A percentile compares a stretch with the other conserved stretches of the same genome.
Evolutionary conservation across 1,140 invertebrate species (phyloP).

Genomic region (Anastrepha obliqua): DNA sequence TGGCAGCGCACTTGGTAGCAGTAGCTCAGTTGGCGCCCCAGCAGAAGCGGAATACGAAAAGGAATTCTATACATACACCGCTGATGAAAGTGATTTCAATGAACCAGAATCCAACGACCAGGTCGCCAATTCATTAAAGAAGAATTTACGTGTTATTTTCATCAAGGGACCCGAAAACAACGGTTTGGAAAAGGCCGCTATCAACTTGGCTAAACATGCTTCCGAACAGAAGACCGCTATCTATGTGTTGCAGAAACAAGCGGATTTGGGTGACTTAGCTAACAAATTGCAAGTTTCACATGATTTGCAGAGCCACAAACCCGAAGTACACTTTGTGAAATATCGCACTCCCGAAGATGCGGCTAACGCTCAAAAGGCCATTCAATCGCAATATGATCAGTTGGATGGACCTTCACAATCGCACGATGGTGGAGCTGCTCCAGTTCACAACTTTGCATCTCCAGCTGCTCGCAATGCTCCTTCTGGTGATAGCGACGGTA

Average conservation of each 20-base stretch:
- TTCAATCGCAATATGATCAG: slow-evolving; percentile 65
- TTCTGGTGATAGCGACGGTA: slow-evolving; percentile 14
- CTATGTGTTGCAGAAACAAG: slow-evolving; percentile 69
- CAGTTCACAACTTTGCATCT: slow-evolving; percentile 67
- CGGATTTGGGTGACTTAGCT: slow-evolving; percentile 67
- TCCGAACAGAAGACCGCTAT: slow-evolving; percentile 68
- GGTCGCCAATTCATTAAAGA: slow-evolving; percentile 62
- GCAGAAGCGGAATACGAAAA: slow-evolving; percentile 62
- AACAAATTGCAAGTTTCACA: slow-evolving; percentile 63
- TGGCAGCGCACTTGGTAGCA: too few species aligned
- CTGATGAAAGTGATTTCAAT: slow-evolving; percentile 67
- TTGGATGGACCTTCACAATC: slow-evolving; percentile 62
- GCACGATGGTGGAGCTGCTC: slow-evolving; percentile 65
- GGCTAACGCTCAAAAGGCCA: slow-evolving; percentile 66
- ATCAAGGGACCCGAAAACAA: slow-evolving; percentile 70
- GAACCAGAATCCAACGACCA: slow-evolving; percentile 61
- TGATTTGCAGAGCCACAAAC: slow-evolving; percentile 64
- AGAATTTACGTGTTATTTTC: slow-evolving; percentile 67
- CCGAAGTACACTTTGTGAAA: slow-evolving; percentile 70
- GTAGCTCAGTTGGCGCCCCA: slow-evolving; percentile 20
- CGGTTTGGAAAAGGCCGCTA: slow-evolving; percentile 65
- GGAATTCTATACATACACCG: slow-evolving; percentile 68
- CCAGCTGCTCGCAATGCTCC: slow-evolving; percentile 52
- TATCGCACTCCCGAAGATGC: slow-evolving; percentile 70
- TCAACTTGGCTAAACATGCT: slow-evolving; percentile 66